Percentiles rank a stretch among this genome's conserved stretches.
Conservation (phyloP, 2,113 vertebrate genomes). For the Elgaria multicarinata region DNA sequence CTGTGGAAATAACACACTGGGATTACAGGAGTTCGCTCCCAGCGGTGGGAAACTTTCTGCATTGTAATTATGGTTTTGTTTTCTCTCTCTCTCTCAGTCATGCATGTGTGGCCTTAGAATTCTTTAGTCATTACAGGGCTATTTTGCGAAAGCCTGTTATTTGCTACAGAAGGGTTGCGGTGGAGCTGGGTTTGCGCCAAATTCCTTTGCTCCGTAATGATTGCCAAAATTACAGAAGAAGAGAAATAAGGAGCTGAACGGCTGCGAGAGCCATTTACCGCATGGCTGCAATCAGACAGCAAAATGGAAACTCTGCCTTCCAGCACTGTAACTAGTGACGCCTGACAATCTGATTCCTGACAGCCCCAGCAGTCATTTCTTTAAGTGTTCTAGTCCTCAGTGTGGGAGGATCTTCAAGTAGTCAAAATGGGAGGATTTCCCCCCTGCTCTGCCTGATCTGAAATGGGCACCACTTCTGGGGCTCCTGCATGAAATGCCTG, state of each 20-base stretch:
- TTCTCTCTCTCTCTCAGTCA: neutral
- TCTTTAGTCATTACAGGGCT: constrained; percentile 32
- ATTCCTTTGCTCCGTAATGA: neutral
- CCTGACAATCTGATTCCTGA: too few species aligned
- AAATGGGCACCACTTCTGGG: neutral
- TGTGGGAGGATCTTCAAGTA: neutral
- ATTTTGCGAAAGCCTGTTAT: constrained; percentile 10
- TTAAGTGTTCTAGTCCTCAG: neutral
- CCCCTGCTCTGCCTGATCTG: neutral
- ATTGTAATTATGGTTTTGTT: neutral
- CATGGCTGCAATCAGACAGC: neutral
- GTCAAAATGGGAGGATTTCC: neutral
- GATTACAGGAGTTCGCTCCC: constrained; percentile 11
- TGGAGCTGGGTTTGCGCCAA: neutral
- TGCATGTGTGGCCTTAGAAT: constrained; percentile 33
- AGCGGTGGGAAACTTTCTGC: neutral
- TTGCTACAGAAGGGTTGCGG: constrained; percentile 27
- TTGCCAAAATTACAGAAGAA: constrained; percentile 19
- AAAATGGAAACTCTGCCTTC: neutral
- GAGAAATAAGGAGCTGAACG: neutral
- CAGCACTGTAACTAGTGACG: too few species aligned
- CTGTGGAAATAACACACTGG: neutral
- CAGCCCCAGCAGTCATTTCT: neutral
- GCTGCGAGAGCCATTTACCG: neutral
- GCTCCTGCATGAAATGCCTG: neutral